A percentile compares a stretch with the other conserved stretches of the same genome.
Evolutionary conservation across 2,113 vertebrate species (phyloP).

Genomic region (Bufo bufo): DNA sequence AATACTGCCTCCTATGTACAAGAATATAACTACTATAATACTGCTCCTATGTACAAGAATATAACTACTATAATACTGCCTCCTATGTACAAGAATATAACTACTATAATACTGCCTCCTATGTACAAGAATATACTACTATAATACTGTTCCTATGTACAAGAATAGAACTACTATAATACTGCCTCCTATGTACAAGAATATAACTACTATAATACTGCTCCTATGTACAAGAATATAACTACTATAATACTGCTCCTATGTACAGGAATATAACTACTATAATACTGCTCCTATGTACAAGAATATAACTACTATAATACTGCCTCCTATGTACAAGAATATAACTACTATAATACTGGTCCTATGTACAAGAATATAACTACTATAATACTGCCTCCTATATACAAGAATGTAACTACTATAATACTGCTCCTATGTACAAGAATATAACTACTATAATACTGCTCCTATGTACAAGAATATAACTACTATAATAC

Average conservation of each 20-base stretch:
- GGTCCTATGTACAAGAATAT: background rate
- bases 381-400: background rate
- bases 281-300: background rate
- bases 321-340: background rate
- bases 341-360: conserved; percentile 2
- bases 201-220: conserved; percentile 1
- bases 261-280: conserved; percentile 2
- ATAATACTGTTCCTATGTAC: background rate
- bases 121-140: background rate
- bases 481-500: background rate
- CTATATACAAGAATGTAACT: background rate
- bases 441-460: conserved; percentile 1
- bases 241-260: conserved; percentile 1
- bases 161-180: background rate
- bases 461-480: background rate
- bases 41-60: background rate
- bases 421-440: background rate
- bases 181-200: background rate
- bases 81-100: background rate
- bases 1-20: background rate
- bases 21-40: conserved; percentile 11
- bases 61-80: conserved; percentile 9
- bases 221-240: background rate
- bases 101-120: background rate
- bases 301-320: conserved; percentile 3